A percentile compares a stretch with the other conserved stretches of the same genome.
Evolutionary conservation across 2,888 invertebrate genomes (phyloP).

Genomic region (Didymodactylos carnosus): DNA sequence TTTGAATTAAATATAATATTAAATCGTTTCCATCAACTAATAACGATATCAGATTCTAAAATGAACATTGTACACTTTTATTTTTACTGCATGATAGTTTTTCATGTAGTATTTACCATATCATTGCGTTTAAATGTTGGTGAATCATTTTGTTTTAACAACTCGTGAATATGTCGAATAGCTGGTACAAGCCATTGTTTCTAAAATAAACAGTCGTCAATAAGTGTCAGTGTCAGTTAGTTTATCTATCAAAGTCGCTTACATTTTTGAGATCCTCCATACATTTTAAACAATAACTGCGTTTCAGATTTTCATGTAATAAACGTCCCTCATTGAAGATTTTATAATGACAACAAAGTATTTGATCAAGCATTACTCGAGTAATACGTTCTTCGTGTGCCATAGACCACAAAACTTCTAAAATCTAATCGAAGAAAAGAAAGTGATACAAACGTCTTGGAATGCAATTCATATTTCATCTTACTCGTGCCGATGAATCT

Average conservation of each 20-base stretch:
- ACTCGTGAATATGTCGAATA: background rate
- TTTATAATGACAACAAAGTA: slow-evolving; percentile 35
- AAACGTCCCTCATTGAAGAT: slow-evolving; percentile 35
- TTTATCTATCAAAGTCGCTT: background rate
- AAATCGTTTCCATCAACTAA: background rate
- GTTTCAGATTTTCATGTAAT: slow-evolving; percentile 35
- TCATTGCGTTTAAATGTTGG: slow-evolving; percentile 1
- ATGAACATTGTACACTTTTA: background rate
- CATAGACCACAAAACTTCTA: slow-evolving; percentile 37
- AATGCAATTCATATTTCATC: background rate
- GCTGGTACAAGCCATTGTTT: background rate
- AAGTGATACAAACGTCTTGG: background rate
- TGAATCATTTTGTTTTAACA: slow-evolving; percentile 1
- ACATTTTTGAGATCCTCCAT: slow-evolving; percentile 37
- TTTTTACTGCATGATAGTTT: background rate
- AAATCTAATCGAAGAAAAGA: slow-evolving; percentile 22
- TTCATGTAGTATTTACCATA: background rate
- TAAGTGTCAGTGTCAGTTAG: background rate
- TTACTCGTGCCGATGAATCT: background rate
- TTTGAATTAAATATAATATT: background rate
- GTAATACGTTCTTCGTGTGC: slow-evolving; percentile 35
- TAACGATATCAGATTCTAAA: background rate
- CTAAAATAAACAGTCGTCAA: background rate
- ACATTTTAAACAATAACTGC: slow-evolving; percentile 35
- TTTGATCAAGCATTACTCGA: slow-evolving; percentile 33